Evolutionary conservation across 2,113 vertebrate species (phyloP).

Genomic region (Urocitellus parryii): DNA sequence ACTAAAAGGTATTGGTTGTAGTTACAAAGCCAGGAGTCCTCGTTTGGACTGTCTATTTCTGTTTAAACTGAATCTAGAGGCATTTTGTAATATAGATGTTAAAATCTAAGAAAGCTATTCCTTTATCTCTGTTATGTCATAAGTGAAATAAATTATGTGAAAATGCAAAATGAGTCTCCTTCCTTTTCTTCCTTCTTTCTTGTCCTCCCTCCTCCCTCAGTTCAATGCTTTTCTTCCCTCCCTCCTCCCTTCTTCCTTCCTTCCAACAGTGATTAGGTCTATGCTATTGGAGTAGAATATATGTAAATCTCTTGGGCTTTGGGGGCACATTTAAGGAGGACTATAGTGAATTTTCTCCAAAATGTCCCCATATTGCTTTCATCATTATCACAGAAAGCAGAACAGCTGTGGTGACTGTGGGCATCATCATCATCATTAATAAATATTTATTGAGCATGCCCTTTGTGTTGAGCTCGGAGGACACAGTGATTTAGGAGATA

Average conservation of each 20-base stretch:
- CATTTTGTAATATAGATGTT: conserved; percentile 11
- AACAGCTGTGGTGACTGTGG: conserved; percentile 60
- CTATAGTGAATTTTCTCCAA: neutral
- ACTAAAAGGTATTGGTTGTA: neutral
- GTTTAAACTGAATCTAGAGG: neutral
- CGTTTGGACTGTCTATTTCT: neutral
- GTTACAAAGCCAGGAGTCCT: neutral
- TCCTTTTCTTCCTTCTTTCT: neutral
- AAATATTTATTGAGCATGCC: neutral
- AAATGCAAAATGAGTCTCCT: neutral
- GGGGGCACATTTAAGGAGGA: conserved; percentile 1
- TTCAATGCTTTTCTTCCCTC: no score
- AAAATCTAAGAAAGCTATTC: neutral
- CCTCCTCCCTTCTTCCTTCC: neutral
- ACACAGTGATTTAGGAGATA: neutral
- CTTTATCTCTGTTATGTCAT: neutral
- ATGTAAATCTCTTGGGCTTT: conserved; percentile 1
- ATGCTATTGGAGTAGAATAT: neutral
- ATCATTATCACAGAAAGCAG: conserved; percentile 32
- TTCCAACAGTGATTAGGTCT: neutral
- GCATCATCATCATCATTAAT: conserved; percentile 40
- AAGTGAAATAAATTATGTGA: neutral
- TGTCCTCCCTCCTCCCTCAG: neutral
- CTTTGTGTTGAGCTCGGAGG: conserved; percentile 37
- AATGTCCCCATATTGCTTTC: neutral